Evolutionary conservation across 2,888 invertebrate species (phyloP), one percentile per base, ranked within the genome.

Genomic region (Hoplodrina blanda): DNA sequence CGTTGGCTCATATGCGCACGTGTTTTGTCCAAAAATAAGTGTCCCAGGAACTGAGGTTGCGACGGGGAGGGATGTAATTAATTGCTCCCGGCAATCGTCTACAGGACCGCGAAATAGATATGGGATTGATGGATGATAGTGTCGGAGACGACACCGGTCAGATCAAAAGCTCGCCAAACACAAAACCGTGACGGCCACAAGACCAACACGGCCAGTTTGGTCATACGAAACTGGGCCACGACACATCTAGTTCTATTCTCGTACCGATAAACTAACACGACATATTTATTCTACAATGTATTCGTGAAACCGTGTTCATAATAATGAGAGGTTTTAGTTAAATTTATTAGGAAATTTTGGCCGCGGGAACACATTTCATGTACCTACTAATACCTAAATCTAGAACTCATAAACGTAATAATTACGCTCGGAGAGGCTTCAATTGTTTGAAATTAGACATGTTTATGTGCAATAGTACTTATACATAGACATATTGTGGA

Each of bases 201-300:
- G 85, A 85, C 87, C 86, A 88, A 76, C 75, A 67, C 67, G 72
- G 75, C 85, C 84, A 85, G 86, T 88, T 91, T 91, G 91, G 91
- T 85, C 89, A 91, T 87, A 84, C 81, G 84, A 88, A 93, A 85
- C 89, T 92, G 85, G 94, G 94, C 89, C 94, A 91, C 89, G 89
- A 89, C 90, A 90, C 87, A 87, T 90, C 89, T 87, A 88, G 84
- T 84, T 93, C 94, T 94, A 93, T 94, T 95, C 91, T 89, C 81
- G 90, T 83, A 84, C 82, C 83, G 80, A 88, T 89, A 89, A 91
- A 91, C 88, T 90, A 88, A 86, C 87, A 91, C 89, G 93, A 93
- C 92, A 93, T 88, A 89, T 91, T 88, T 88, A 89, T 86, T 88
- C 82, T 89, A 93, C 93, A 93, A 88, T 91, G 92, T 94, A 89